Evolutionary conservation across 2,113 vertebrate species (phyloP).

Genomic region (Nettapus auritus): DNA sequence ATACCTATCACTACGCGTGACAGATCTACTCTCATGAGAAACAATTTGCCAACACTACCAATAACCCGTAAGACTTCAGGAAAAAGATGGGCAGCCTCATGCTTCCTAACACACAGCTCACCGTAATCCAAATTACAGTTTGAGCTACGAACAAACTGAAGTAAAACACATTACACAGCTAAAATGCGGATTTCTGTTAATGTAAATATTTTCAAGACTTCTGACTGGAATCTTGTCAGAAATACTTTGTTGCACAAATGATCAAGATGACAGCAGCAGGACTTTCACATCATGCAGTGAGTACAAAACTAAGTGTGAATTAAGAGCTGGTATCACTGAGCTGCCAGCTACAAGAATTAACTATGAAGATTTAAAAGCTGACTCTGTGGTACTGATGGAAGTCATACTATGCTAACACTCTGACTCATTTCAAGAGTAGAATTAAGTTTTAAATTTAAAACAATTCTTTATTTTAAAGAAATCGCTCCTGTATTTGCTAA

Average conservation of each 20-base stretch:
- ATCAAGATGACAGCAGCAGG: background rate
- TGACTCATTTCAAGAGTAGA: background rate
- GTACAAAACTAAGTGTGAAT: background rate
- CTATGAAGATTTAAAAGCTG: background rate
- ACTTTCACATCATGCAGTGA: background rate
- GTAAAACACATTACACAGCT: background rate
- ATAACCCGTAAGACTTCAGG: accelerated
- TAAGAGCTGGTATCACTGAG: background rate
- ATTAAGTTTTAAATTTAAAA: background rate
- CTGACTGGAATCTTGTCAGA: background rate
- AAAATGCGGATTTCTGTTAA: background rate
- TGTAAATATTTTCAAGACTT: background rate
- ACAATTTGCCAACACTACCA: background rate
- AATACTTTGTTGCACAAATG: background rate
- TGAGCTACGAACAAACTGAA: background rate
- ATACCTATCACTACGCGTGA: background rate
- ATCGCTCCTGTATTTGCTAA: background rate
- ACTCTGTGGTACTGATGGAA: background rate
- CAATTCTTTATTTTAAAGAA: background rate
- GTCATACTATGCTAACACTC: background rate
- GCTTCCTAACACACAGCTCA: background rate
- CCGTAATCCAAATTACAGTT: background rate
- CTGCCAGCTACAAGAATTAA: background rate
- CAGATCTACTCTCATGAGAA: background rate
- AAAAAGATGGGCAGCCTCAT: background rate